Conservation (phyloP, 1,140 invertebrate genomes). For the Musca domestica region DNA sequence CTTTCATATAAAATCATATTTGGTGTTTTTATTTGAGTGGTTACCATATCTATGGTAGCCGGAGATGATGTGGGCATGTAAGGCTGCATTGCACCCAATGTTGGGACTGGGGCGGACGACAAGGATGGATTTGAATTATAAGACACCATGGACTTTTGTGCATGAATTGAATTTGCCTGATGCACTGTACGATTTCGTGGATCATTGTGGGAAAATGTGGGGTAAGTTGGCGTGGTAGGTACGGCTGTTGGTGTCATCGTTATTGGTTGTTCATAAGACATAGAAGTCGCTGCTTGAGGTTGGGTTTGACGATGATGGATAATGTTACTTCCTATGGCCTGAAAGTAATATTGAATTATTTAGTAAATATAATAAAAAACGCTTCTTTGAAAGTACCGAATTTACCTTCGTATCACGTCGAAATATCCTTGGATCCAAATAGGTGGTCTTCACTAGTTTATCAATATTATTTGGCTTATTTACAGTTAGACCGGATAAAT, state of each 20-base stretch:
- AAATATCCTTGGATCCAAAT: constrained; percentile 24
- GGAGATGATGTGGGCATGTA: background rate
- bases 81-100: background rate
- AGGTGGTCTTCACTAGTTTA: background rate
- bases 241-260: too few relatives aligned
- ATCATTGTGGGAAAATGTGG: background rate
- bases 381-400: background rate
- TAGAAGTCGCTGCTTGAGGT: too few relatives aligned
- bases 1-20: constrained; percentile 27
- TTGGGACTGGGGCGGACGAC: background rate
- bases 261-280: too few relatives aligned
- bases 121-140: background rate
- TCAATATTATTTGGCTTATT: constrained; percentile 21
- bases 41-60: background rate
- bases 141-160: background rate
- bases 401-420: constrained; percentile 19
- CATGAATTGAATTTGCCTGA: background rate
- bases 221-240: too few relatives aligned
- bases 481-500: constrained; percentile 1
- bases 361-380: too few relatives aligned
- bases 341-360: background rate
- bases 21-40: constrained; percentile 12
- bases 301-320: too few relatives aligned
- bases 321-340: too few relatives aligned
- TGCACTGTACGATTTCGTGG: constrained; percentile 1